These are phyloP conservation scores for Falcunculus frontatus DNA, from an alignment of 2,113 vertebrate genomes.

Conservation along the genomic window DNA sequence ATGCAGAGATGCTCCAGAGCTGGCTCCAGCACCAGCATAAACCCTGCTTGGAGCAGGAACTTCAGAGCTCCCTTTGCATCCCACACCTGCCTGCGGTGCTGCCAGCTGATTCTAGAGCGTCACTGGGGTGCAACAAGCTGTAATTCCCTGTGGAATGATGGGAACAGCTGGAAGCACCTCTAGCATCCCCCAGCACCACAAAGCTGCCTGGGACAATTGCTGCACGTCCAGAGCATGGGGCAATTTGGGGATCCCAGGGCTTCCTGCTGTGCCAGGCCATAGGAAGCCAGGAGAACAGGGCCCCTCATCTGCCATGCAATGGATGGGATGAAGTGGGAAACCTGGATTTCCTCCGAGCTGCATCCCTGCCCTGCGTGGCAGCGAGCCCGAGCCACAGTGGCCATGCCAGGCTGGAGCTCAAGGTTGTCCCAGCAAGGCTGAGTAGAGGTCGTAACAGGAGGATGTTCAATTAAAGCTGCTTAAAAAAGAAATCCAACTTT, in stretches of 20 bases:
- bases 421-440: conserved; percentile 4
- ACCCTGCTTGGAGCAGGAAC: neutral
- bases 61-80: neutral
- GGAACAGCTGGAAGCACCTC: neutral
- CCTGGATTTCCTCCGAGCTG: neutral
- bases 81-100: neutral
- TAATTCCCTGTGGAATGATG: neutral
- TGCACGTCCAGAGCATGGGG: rapidly evolving
- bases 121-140: neutral
- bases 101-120: neutral
- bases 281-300: rapidly evolving
- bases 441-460: neutral
- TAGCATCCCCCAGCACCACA: neutral
- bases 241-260: rapidly evolving
- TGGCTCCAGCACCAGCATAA: neutral
- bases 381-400: rapidly evolving
- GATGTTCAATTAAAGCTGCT: conserved; percentile 62
- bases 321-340: rapidly evolving
- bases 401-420: neutral
- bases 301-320: rapidly evolving
- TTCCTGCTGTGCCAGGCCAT: neutral
- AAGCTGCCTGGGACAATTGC: neutral
- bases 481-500: conserved; percentile 56
- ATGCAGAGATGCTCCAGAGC: neutral
- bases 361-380: rapidly evolving